Evolutionary conservation across 2,797 vertebrate genomes (phyloP).

Genomic region (Morus bassanus): DNA sequence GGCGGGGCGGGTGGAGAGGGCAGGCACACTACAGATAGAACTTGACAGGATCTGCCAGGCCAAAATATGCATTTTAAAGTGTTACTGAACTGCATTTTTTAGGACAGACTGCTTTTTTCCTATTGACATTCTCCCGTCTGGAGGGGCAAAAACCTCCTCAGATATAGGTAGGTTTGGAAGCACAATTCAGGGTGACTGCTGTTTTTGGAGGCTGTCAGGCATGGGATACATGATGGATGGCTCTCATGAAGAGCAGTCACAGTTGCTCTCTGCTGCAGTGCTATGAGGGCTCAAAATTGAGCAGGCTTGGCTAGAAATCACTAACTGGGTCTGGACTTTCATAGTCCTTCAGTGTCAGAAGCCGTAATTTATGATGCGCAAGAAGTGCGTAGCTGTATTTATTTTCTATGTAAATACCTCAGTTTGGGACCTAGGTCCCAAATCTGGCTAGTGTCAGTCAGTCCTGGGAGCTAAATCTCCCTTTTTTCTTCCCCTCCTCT

Average conservation of each 20-base stretch:
- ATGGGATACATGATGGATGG: neutral
- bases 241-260: neutral
- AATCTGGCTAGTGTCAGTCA: neutral
- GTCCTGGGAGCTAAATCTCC: neutral
- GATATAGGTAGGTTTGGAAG: neutral
- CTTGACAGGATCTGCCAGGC: neutral
- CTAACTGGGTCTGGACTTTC: neutral
- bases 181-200: neutral
- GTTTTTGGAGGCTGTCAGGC: neutral
- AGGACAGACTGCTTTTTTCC: neutral
- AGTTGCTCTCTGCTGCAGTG: neutral
- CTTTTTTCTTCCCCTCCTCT: neutral
- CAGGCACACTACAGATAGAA: neutral
- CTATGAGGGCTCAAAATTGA: neutral
- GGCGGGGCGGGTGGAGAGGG: fast-evolving
- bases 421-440: neutral
- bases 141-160: neutral
- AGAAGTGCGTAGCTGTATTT: neutral
- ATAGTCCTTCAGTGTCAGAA: neutral
- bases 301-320: neutral
- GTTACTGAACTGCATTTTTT: neutral
- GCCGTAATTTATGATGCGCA: neutral
- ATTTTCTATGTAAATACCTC: neutral
- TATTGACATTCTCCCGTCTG: neutral
- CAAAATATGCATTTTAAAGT: neutral